Conservation (phyloP, 2,113 vertebrate genomes). For the Nannospalax galili region DNA sequence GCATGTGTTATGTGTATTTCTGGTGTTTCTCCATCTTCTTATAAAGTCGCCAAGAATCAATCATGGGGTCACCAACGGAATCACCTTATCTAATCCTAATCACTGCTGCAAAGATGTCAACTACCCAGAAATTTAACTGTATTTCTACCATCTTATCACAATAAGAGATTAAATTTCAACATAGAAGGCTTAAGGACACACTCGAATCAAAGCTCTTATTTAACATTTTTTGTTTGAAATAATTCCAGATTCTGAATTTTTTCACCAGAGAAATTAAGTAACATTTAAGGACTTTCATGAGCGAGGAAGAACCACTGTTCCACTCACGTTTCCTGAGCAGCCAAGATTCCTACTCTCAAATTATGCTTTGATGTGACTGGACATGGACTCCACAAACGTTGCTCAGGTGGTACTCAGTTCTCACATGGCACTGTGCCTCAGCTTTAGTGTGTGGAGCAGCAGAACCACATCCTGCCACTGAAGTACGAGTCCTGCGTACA, state of each 20-base stretch:
- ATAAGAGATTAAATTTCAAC: background rate
- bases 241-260: background rate
- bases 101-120: background rate
- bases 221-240: conserved; percentile 50
- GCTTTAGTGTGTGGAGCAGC: background rate
- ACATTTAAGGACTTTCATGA: background rate
- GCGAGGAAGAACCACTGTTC: background rate
- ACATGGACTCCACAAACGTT: background rate
- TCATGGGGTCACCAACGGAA: too few relatives aligned
- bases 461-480: background rate
- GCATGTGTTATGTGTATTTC: fast-evolving
- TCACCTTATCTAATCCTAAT: background rate
- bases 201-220: background rate
- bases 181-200: background rate
- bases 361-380: background rate
- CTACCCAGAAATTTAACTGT: background rate
- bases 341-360: background rate
- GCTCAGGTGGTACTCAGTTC: background rate
- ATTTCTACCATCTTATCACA: background rate
- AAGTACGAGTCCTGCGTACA: background rate
- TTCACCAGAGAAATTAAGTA: conserved; percentile 13
- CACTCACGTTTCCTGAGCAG: background rate
- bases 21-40: background rate
- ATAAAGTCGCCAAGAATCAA: background rate
- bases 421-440: background rate